Percentiles rank a stretch among this genome's conserved stretches.
Evolutionary conservation across 30 jellyfish, hydroid and myxozoan genomes (phyloP).

Genomic region (Cassiopea andromeda): DNA sequence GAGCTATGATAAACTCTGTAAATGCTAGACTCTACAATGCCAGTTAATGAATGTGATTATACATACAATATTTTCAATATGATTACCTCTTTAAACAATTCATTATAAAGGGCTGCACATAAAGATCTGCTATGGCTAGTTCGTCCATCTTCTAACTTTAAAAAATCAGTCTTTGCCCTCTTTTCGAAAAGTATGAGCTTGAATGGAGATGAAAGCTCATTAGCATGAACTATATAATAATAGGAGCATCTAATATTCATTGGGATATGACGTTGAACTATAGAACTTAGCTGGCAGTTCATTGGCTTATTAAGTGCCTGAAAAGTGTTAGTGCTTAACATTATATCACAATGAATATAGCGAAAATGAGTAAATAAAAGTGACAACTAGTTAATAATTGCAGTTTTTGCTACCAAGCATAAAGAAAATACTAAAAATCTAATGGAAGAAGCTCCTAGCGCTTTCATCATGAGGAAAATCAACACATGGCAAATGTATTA

Average conservation of each 20-base stretch:
- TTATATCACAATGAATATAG: no score
- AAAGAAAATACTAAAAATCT: no score
- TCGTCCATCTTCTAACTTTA: constrained; percentile 65
- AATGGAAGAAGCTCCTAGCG: no score
- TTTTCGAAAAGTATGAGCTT: constrained; percentile 75
- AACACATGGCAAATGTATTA: neutral
- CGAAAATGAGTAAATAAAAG: no score
- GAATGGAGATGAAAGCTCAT: neutral
- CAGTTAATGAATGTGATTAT: neutral
- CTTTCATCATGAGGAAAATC: neutral
- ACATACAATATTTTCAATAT: neutral
- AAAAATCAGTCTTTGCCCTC: constrained; percentile 32
- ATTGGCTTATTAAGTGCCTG: no score
- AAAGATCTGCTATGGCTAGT: constrained; percentile 89
- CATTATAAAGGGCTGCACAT: constrained; percentile 91
- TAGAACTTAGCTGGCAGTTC: no score
- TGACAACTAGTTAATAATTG: no score
- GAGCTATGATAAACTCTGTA: no score
- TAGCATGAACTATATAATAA: neutral
- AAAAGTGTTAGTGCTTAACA: no score
- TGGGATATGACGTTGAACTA: no score
- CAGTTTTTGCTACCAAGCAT: no score
- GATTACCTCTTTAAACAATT: constrained; percentile 76
- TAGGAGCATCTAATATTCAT: neutral
- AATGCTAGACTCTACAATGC: neutral